Conservation (phyloP, 2,113 vertebrate genomes). For the Rhinopithecus roxellana region DNA sequence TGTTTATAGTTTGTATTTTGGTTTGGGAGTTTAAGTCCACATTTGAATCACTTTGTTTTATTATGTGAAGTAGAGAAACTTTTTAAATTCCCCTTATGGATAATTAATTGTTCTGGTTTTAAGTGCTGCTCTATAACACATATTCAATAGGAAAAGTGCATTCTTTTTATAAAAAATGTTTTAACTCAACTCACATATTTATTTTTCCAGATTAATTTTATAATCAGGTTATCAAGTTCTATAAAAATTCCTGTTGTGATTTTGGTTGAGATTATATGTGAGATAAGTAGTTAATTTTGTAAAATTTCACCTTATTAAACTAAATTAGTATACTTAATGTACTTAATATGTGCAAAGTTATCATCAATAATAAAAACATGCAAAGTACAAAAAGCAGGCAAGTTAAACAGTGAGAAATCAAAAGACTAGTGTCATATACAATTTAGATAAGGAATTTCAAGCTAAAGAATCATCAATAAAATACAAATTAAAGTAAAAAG, state of each 20-base stretch:
- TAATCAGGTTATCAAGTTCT: background rate
- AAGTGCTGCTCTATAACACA: background rate
- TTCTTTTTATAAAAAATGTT: background rate
- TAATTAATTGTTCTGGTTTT: background rate
- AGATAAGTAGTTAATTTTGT: background rate
- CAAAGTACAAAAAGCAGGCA: background rate
- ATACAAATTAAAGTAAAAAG: background rate
- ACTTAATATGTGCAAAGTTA: background rate
- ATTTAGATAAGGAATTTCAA: background rate
- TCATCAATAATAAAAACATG: background rate
- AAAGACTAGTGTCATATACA: background rate
- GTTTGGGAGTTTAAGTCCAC: background rate
- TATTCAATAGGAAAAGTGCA: background rate
- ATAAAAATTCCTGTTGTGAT: background rate
- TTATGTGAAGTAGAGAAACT: background rate
- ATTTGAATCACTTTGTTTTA: background rate
- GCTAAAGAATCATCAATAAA: background rate
- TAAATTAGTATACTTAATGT: background rate
- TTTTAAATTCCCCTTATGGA: background rate
- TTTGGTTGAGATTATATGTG: background rate
- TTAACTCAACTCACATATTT: background rate
- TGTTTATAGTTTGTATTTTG: background rate
- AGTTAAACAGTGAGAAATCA: background rate
- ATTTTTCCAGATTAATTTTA: slow-evolving; percentile 14
- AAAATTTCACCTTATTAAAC: background rate